Evolutionary conservation across 2,113 vertebrate genomes (phyloP), one percentile per base, ranked within the genome.

Genomic region (Spea multiplicata): DNA sequence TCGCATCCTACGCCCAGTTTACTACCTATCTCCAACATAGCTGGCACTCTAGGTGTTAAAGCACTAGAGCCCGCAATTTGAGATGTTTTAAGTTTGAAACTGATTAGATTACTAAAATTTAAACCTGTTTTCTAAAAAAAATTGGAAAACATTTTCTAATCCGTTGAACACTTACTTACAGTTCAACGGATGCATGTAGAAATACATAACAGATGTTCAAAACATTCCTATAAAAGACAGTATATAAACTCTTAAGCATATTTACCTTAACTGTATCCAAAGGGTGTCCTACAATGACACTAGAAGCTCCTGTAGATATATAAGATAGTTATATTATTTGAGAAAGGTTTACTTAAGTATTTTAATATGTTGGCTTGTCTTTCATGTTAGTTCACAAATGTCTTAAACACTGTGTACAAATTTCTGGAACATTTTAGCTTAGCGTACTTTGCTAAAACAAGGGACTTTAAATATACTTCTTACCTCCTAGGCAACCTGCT

Each of bases 181-280:
- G 30, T 30, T 30, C 30, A 30, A 30, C 30, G 30, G 30, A 30
- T 30, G 30, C 30, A 30, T 30, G 30, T 30, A 30, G 30, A 30
- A 30, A 30, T 30, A 30, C 30, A 30, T 30, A 30, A 30, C 30
- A 30, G 30, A 30, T 30, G 30, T 30, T 30, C 30, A 30, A 1
- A 30, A 30, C 30, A 12, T 12, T 8, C 1, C n/a, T 17, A 16
- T 64, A 8, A 13, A 72, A 44, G 2, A 57, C 44, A 72, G 8
- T 52, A 17, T 9, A 71, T 12, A 5, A 45, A 46, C 13, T 57
- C 30, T 44, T 30, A 0, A 76, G 84, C 10, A 3, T 48, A 0
- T 81, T 86, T 92, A 94, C 93, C 92, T 94, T 94, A 80, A 94
- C 88, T 0, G 91, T 94, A 84, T 94, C 92, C 88, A 94, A 78